Base-by-base conservation (phyloP, 2,888 invertebrate genomes). In the Pheosia tremula region DNA sequence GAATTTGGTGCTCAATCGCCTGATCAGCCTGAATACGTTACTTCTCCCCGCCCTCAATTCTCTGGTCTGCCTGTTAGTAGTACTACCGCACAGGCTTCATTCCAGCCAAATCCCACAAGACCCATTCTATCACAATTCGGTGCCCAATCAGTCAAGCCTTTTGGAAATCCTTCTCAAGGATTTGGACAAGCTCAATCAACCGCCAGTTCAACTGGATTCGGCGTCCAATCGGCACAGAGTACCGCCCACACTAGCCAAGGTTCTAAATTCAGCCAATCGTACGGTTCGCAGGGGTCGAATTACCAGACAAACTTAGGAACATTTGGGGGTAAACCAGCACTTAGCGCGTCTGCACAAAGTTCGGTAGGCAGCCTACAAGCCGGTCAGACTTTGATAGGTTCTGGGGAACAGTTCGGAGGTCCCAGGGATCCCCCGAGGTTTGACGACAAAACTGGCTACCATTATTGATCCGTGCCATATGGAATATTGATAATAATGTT, bases 371-470 rank as follows among this genome's bases (percentile, higher is more conserved):
- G 11, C 3, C 77, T 5, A 7, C 50, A 54, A 11, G 24, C 5
- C 6, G 55, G 7, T 13, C 11, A 56, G 6, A n/a, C 39, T 39
- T 39, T 41, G 39, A n/a, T 9, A 11, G 56, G 6, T 6, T n/a
- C 38, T 41, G 56, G 41, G 5, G 91, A 91, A 67, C 60, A 78
- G n/a, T 93, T 93, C 36, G 85, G 84, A 49, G 89, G 85, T 24
- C 80, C 87, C 0, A 76, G 88, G 66, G 79, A 84, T 59, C 88
- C 90, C 9, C 89, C 91, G 0, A 89, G 80, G 60, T 93, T 88
- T 59, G 88, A 91, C 63, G 77, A 77, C 11, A 74, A 86, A 75
- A 88, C 88, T 57, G 93, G 93, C 43, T 93, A 93, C 69, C 85
- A 91, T 79, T 91, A 92, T 72, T 91, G 68, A 83, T 68, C 47